Evolutionary conservation across 1,140 invertebrate species (phyloP), one percentile per base, ranked within the genome.

Genomic region (Prorops nasuta): DNA sequence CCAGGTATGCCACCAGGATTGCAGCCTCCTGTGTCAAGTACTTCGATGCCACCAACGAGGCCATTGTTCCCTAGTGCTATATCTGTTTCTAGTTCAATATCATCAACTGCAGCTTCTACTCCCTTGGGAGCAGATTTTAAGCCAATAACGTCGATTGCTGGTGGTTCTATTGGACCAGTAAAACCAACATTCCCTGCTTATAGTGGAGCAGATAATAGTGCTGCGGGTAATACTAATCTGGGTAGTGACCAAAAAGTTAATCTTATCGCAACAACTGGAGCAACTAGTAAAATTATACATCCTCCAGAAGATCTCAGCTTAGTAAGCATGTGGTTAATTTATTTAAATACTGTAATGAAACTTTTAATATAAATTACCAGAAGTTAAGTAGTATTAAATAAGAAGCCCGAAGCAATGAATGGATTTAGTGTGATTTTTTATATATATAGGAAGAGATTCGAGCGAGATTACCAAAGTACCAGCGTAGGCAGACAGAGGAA

Each of bases 221-320:
- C 67, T 48, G 76, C 49, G 57, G 80, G 64, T 19, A 72, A 28
- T 32, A 54, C 52, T 46, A 48, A 64, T 61, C 74, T 37, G 71
- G 76, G 44, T 56, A 79, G 54, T 62, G 79, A 76, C 63, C 84
- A 83, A 43, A 91, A 84, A 80, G 83, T 85, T 22, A 84, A 85
- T 53, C 81, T 89, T 20, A 89, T 91, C 12, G 86, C 85, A 20
- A 86, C 87, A 9, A 90, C 90, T 48, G 88, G 90, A 44, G 87
- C 91, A 19, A 87, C 89, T 15, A 92, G 91, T 69, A 91, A 91
- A 79, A 94, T 97, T 43, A 88, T 97, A 64, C 95, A 98, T 76
- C 95, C 94, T 18, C 85, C 90, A 18, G 93, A 97, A 75, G 95
- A 97, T 78, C 86, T 96, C 34, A 96, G 93, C 36, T 60, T 89